These are phyloP conservation scores for Elephantulus edwardii DNA, from an alignment of 2,113 vertebrate genomes.

Conservation along the genomic window DNA sequence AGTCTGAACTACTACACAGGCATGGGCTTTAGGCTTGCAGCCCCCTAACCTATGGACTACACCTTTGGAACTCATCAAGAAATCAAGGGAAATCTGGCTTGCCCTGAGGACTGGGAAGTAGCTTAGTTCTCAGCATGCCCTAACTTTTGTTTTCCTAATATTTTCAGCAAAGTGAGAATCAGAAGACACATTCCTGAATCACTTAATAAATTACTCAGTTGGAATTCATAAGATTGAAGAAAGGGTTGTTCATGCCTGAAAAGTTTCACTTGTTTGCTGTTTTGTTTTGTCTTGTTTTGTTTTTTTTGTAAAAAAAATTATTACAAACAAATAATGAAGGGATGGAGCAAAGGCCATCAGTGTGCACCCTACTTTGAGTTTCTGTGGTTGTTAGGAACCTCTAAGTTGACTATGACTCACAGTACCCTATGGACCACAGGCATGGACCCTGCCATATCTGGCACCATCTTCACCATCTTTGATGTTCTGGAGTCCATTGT, in stretches of 20 bases:
- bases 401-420: neutral
- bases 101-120: constrained; percentile 60
- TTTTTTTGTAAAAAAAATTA: too few species aligned
- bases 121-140: constrained; percentile 46
- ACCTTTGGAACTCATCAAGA: constrained; percentile 81
- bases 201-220: neutral
- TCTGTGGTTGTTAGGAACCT: too few species aligned
- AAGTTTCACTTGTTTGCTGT: neutral
- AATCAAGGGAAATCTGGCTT: constrained; percentile 72
- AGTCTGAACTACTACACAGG: too few species aligned
- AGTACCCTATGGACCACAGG: fast-evolving
- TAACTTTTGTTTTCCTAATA: constrained; percentile 67
- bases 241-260: neutral
- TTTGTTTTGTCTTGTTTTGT: too few species aligned
- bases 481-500: too few species aligned
- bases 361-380: neutral
- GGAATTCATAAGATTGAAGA: neutral
- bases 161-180: constrained; percentile 48
- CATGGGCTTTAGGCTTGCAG: too few species aligned
- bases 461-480: too few species aligned
- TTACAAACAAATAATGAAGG: neutral
- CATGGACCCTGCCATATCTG: too few species aligned
- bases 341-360: neutral
- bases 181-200: neutral
- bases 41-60: too few species aligned